Percentiles rank a stretch among this genome's conserved stretches.
Evolutionary conservation across 2,113 vertebrate species (phyloP).

Genomic region (Castor canadensis): DNA sequence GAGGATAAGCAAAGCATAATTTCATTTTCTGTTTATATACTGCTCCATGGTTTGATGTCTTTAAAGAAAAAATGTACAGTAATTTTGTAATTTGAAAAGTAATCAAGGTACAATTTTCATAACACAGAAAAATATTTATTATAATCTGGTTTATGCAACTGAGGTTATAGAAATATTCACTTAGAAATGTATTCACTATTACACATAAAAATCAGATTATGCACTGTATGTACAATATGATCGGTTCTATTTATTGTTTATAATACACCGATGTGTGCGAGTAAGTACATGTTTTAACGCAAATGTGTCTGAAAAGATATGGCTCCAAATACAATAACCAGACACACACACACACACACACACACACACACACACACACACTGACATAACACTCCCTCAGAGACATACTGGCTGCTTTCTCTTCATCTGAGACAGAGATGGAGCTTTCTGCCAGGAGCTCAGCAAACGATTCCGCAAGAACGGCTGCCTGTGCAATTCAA

Average conservation of each 20-base stretch:
- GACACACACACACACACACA: not conserved
- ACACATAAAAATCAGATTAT: slow-evolving; percentile 11
- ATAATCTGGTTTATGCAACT: not conserved
- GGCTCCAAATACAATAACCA: not conserved
- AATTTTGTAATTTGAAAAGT: slow-evolving; percentile 5
- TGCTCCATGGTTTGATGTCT: not conserved
- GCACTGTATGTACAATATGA: not conserved
- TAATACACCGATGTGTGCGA: not conserved
- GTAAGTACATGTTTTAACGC: not conserved
- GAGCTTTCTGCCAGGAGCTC: not conserved
- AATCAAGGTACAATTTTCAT: not conserved
- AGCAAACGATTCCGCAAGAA: not conserved
- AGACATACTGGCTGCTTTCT: not conserved
- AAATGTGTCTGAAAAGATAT: slow-evolving; percentile 17
- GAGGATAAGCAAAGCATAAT: not conserved
- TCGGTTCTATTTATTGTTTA: not conserved
- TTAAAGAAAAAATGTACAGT: not conserved
- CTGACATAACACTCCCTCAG: not conserved
- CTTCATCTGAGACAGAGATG: not conserved
- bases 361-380: not conserved
- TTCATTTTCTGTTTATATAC: slow-evolving; percentile 36
- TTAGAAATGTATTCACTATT: not conserved
- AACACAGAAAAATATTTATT: not conserved
- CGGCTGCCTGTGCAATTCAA: slow-evolving; percentile 6
- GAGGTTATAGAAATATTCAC: not conserved